Evolutionary conservation across 2,113 vertebrate species (phyloP).

Genomic region (Ia io): DNA sequence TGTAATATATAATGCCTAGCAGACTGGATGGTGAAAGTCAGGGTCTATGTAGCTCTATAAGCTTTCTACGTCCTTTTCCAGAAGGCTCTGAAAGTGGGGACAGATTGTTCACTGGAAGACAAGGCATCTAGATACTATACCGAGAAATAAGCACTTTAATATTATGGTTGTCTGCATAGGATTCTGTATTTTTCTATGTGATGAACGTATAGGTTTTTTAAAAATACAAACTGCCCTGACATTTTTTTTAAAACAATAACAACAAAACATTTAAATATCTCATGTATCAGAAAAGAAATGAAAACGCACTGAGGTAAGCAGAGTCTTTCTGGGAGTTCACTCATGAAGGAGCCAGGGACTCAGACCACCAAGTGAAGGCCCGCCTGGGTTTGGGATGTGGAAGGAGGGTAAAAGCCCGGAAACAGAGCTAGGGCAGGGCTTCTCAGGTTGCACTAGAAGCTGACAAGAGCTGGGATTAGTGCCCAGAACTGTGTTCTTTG

Average conservation of each 20-base stretch:
- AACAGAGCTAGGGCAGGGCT: not conserved
- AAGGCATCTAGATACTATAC: constrained; percentile 53
- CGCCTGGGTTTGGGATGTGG: not conserved
- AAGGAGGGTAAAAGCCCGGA: not conserved
- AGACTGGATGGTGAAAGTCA: constrained; percentile 71
- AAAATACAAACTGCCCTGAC: not conserved
- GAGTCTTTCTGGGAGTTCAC: not conserved
- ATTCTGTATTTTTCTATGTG: not conserved
- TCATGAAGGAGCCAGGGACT: not conserved
- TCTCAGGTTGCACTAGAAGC: not conserved
- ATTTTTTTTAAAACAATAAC: not conserved
- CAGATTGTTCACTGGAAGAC: constrained; percentile 50
- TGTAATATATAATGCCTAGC: constrained; percentile 64
- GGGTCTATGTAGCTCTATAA: constrained; percentile 58
- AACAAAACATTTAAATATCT: not conserved
- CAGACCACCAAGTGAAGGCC: not conserved
- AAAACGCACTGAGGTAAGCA: not conserved
- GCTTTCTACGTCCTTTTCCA: constrained; percentile 64
- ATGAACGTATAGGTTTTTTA: not conserved
- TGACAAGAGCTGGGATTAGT: not conserved
- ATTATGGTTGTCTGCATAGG: not conserved
- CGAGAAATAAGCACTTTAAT: not conserved
- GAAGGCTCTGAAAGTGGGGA: constrained; percentile 24
- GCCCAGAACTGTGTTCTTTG: not conserved
- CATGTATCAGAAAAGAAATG: not conserved